Evolutionary conservation across 2,888 invertebrate species (phyloP).

Genomic region (Andrena flavipes): DNA sequence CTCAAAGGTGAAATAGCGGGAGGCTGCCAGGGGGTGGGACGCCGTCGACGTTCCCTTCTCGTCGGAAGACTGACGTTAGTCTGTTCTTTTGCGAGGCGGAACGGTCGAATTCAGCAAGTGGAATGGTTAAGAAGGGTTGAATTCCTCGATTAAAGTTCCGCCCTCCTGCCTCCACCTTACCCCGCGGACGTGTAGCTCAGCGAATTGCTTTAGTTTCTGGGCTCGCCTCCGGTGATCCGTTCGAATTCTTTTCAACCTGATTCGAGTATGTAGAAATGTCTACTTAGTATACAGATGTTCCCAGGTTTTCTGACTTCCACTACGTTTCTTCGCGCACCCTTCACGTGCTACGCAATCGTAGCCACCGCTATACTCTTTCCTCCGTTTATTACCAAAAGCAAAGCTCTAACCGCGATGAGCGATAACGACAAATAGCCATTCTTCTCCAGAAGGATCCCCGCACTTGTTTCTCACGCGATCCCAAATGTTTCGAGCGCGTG

Average conservation of each 20-base stretch:
- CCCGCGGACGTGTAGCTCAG: too few relatives aligned
- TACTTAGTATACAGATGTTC: too few relatives aligned
- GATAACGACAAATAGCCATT: slow-evolving; percentile 16
- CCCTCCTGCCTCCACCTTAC: background rate
- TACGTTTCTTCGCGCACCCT: too few relatives aligned
- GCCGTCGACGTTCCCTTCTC: background rate
- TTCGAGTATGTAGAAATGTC: too few relatives aligned
- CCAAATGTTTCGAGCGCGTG: background rate
- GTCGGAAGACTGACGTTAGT: background rate
- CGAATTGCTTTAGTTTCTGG: too few relatives aligned
- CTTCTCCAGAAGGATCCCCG: background rate
- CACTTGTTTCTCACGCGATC: slow-evolving; percentile 2
- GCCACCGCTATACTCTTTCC: background rate
- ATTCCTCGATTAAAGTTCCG: slow-evolving; percentile 1
- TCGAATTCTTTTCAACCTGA: too few relatives aligned
- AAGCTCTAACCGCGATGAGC: slow-evolving; percentile 1
- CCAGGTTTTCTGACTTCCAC: too few relatives aligned
- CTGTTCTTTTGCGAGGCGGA: slow-evolving; percentile 10
- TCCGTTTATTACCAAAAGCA: background rate
- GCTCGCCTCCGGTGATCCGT: too few relatives aligned
- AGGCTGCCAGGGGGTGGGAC: background rate
- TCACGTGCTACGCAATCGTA: background rate
- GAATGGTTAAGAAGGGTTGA: slow-evolving; percentile 15
- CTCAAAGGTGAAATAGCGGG: slow-evolving; percentile 36
- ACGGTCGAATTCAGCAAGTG: background rate